Base-by-base conservation (phyloP, 2,888 invertebrate species). In the Choristoneura rosaceana region DNA sequence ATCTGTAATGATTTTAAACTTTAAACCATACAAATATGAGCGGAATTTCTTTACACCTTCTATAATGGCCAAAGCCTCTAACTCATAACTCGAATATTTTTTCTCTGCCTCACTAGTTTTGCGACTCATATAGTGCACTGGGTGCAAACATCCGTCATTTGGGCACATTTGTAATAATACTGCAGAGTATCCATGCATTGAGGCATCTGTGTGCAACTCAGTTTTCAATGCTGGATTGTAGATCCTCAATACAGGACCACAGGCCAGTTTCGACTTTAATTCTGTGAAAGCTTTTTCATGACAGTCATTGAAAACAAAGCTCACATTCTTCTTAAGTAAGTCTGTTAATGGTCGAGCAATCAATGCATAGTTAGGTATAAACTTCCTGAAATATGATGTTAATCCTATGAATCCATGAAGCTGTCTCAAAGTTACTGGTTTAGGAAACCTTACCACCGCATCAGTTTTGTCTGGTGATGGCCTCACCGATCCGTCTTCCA, bases 381-480 rank as follows among this genome's bases (percentile, higher is more conserved):
- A 78, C 43, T 77, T 79, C 10, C 79, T 61, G n/a, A 79, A 79
- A 41, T 78, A 79, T 3, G 76, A 77, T 0, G 76, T 69, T 0
- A 78, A 38, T 0, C 79, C 78, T 33, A 79, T 43, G 62, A 79
- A 79, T 58, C 76, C 76, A 0, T 75, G 77, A 1, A 78, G 17
- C 60, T 78, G 75, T 55, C 75, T 81, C n/a, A 69, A 15, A 45
- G 62, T 76, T 7, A 34, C 74, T 14, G 78, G 79, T 50, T 71
- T 52, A 15, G 79, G 78, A 67, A 71, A 79, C 17, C 64, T 78
- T 3, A 74, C 58, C 33, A 58, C 58, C 5, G 25, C 33, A 58
- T 58, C 58, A 4, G 58, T 58, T 33, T 58, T 58, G 5, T 58
- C 58, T 8, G 10, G 33, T 10, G 33, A 12, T 2, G 58, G 58